Evolutionary conservation across 2,113 vertebrate species (phyloP), one percentile per base, ranked within the genome.

Genomic region (Carassius auratus): DNA sequence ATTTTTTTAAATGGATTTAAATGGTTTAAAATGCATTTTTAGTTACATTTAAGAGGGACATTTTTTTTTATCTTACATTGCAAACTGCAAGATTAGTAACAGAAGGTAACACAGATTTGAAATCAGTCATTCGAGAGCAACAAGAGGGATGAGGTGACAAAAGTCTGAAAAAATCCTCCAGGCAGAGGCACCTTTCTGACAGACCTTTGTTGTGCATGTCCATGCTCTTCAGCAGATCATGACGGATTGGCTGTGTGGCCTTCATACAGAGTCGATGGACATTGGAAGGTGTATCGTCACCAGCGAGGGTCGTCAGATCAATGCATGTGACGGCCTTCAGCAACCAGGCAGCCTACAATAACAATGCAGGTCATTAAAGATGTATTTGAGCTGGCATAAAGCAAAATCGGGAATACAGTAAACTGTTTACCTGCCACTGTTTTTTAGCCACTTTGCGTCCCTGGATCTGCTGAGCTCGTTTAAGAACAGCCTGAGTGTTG

Each of bases 251-350:
- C 90, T 96, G 96, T 36, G 94, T 95, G 83, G 98, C 97, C 92
- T 99, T 99, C 85, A 96, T 93, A 81, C 97, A 99, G 76, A 99
- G 93, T 8, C 98, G 95, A 10, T 95, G 96, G 78, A 99, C 89
- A 1, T 97, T 99, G 74, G 96, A 97, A 3, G 95, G 90, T 0
- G 97, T 97, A 64, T 99, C 98, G 15, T 99, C 98, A 0, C 98
- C 98, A 0, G 96, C 94, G 45, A 99, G 96, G 0, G 97, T 97
- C 2, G 98, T 99, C 87, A 99, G 95, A 90, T 99, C 98, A 1
- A 99, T 97, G 76, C 96, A 98, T 1, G 97, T 96, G 69, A 97
- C 94, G 0, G 97, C 97, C 87, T 95, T 97, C 90, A 99, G 93
- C 50, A 97, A 94, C 97, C 98, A 99, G 19, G 97, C 98, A 4